Percentiles rank a stretch among this genome's conserved stretches.
These are phyloP conservation scores for Pholis gunnellus DNA, from an alignment of 2,113 vertebrate genomes.

Conservation along the genomic window DNA sequence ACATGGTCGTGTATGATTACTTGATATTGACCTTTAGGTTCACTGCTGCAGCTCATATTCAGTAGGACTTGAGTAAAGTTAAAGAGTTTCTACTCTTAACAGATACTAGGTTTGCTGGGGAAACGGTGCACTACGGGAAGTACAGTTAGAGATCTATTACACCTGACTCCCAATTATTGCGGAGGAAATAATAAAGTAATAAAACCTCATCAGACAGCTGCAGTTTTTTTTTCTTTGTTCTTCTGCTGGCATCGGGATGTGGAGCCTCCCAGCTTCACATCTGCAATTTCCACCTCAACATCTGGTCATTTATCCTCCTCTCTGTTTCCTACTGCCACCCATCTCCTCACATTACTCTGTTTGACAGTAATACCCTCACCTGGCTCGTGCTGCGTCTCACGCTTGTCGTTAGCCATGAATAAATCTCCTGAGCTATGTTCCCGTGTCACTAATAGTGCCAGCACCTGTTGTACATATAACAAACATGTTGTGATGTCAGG, in stretches of 20 bases:
- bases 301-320: conserved; percentile 43
- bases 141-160: not conserved
- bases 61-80: not conserved
- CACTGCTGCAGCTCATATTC: not conserved
- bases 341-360: conserved; percentile 3
- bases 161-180: not conserved
- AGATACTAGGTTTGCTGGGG: not conserved
- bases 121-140: not conserved
- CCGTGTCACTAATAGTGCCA: not conserved
- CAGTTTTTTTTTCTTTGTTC: conserved; percentile 58
- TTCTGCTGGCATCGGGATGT: conserved; percentile 53
- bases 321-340: not conserved
- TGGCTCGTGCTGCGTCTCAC: not conserved
- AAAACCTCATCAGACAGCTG: conserved; percentile 41
- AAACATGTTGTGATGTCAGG: conserved; percentile 28
- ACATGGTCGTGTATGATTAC: not conserved
- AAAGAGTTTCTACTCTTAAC: not conserved
- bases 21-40: not conserved
- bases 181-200: conserved; percentile 52
- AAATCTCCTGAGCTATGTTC: not conserved
- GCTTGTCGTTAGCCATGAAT: not conserved
- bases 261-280: conserved; percentile 56
- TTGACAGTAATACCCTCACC: not conserved
- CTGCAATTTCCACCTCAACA: conserved; percentile 51
- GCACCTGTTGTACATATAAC: conserved; percentile 17